phyloP scores from a whole-genome alignment of 2,888 invertebrate species.

The Bedellia somnulentella region DNA sequence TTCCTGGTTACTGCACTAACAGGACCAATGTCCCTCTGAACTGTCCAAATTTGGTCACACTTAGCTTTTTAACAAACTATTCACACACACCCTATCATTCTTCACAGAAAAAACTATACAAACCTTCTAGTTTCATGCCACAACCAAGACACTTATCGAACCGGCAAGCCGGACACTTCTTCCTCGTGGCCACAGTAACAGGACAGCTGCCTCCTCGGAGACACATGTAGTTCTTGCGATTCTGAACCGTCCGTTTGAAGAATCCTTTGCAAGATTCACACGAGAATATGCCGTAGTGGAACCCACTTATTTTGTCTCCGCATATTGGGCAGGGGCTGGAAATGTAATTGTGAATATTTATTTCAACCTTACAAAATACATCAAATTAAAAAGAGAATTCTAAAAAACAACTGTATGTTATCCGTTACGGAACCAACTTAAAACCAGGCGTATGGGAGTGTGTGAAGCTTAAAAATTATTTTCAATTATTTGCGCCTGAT shows the following conservation, averaged over 20 bases:
- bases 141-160: slow-evolving; percentile 94
- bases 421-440: too few species aligned
- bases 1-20: too few species aligned
- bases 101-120: slow-evolving; percentile 3
- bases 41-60: too few species aligned
- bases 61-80: not conserved
- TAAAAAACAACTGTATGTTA: too few species aligned
- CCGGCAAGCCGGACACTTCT: slow-evolving; percentile 96
- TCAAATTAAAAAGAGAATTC: too few species aligned
- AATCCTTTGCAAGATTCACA: slow-evolving; percentile 98
- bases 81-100: not conserved
- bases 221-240: slow-evolving; percentile 95
- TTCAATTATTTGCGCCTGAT: too few species aligned
- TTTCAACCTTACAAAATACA: too few species aligned
- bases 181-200: slow-evolving; percentile 89
- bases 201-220: slow-evolving; percentile 88
- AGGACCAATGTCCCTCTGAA: too few species aligned
- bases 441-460: too few species aligned
- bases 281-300: slow-evolving; percentile 97
- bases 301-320: slow-evolving; percentile 94
- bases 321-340: slow-evolving; percentile 91
- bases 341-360: slow-evolving; percentile 5
- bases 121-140: slow-evolving; percentile 96
- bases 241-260: slow-evolving; percentile 98
- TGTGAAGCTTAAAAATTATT: too few species aligned